Percentiles rank a stretch among this genome's conserved stretches.
phyloP scores from a whole-genome alignment of 2,113 vertebrate genomes.

The Aepyceros melampus region DNA sequence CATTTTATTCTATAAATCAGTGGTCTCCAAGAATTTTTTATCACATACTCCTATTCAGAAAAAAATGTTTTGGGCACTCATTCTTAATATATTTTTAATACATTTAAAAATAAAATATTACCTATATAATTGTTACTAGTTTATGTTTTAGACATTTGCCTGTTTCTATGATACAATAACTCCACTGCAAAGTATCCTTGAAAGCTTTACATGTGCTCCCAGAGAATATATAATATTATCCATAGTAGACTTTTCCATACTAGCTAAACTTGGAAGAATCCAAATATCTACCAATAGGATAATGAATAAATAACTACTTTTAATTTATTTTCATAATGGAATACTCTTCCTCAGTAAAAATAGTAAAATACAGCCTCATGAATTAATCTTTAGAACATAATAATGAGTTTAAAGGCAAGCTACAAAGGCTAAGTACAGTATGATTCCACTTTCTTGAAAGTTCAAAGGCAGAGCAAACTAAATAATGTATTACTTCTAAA shows the following conservation, averaged over 20 bases:
- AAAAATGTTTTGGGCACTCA: not conserved
- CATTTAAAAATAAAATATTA: not conserved
- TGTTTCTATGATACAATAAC: not conserved
- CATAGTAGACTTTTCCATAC: not conserved
- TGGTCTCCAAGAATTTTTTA: not conserved
- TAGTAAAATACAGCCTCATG: not conserved
- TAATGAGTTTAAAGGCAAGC: not conserved
- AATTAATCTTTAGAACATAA: not conserved
- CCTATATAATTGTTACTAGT: not conserved
- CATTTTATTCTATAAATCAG: not conserved
- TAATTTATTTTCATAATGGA: not conserved
- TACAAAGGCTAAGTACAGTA: not conserved
- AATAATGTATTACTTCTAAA: not conserved
- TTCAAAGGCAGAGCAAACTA: not conserved
- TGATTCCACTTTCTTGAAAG: not conserved
- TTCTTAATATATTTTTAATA: not conserved
- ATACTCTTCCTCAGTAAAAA: not conserved
- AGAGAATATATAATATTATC: not conserved
- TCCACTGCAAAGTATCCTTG: not conserved
- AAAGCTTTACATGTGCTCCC: not conserved
- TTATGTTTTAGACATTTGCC: not conserved
- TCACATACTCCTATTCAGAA: not conserved
- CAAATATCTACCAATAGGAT: not conserved
- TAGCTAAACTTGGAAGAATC: not conserved
- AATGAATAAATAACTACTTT: not conserved